These are phyloP conservation scores for Oncorhynchus tshawytscha DNA, from an alignment of 2,113 vertebrate genomes.

Conservation along the genomic window DNA sequence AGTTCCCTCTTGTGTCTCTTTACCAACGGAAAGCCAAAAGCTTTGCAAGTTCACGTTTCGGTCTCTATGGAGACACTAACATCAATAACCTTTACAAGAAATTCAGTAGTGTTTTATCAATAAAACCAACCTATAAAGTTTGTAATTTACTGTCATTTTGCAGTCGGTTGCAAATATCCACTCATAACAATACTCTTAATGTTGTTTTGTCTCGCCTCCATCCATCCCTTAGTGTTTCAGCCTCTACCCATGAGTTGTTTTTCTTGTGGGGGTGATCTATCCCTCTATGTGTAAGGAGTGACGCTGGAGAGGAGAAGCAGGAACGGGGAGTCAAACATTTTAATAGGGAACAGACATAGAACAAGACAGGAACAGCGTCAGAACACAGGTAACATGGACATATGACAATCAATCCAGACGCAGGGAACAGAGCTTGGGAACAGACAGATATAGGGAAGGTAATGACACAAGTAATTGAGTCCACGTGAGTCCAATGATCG, in stretches of 20 bases:
- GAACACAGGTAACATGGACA: too few species aligned
- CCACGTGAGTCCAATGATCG: too few species aligned
- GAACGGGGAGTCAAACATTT: too few species aligned
- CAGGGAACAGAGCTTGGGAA: too few species aligned
- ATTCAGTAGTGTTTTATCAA: constrained; percentile 10
- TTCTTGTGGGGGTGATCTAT: neutral
- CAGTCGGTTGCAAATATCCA: constrained; percentile 32
- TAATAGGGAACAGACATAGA: too few species aligned
- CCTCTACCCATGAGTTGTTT: neutral
- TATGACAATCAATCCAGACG: too few species aligned
- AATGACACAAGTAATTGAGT: too few species aligned
- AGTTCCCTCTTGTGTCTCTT: constrained; percentile 36
- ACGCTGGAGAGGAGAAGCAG: too few species aligned
- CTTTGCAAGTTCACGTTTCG: constrained; percentile 13
- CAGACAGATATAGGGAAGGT: too few species aligned
- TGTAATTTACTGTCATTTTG: constrained; percentile 29
- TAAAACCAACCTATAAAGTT: constrained; percentile 39
- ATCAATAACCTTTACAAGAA: constrained; percentile 24
- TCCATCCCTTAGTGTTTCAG: neutral
- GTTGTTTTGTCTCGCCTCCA: constrained; percentile 16
- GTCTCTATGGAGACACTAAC: constrained; percentile 15
- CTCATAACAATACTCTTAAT: constrained; percentile 28
- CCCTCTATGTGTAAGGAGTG: neutral
- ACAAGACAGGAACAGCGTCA: too few species aligned
- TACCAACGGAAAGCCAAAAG: constrained; percentile 33